Conservation (phyloP, 2,113 vertebrate species). For the Engystomops pustulosus region DNA sequence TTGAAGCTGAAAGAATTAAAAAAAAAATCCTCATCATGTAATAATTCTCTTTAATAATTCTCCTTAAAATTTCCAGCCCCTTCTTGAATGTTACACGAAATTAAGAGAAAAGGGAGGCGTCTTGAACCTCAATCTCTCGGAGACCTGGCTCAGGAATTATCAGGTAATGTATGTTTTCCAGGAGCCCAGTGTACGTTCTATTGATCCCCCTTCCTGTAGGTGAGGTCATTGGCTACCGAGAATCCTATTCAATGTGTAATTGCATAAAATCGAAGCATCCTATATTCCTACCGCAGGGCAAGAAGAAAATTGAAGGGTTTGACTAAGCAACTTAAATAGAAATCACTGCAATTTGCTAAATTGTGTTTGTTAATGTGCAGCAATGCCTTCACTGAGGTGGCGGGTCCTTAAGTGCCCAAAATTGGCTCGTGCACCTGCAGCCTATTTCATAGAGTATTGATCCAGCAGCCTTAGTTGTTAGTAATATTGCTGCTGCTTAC, state of each 20-base stretch:
- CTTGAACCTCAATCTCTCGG: constrained; percentile 86
- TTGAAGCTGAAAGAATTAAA: too few relatives aligned
- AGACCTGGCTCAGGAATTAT: constrained; percentile 95
- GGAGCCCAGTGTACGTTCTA: background rate
- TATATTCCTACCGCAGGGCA: background rate
- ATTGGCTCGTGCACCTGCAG: background rate
- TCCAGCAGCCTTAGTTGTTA: background rate
- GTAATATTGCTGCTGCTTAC: too few relatives aligned
- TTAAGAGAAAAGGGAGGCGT: constrained; percentile 88
- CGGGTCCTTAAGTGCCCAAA: background rate
- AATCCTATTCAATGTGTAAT: background rate
- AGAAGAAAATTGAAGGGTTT: background rate
- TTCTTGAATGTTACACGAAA: constrained; percentile 94
- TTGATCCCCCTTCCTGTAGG: background rate
- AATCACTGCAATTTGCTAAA: background rate
- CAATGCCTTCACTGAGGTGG: background rate
- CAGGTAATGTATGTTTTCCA: constrained; percentile 78
- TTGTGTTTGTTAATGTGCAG: background rate
- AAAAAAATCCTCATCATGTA: background rate
- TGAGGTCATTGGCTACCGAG: background rate
- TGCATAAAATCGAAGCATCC: background rate
- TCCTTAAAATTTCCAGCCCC: constrained; percentile 77
- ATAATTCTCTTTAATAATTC: background rate
- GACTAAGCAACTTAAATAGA: background rate
- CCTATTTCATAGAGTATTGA: background rate